phyloP scores from a whole-genome alignment of 2,797 vertebrate species.

The Aeoliscus strigatus region DNA sequence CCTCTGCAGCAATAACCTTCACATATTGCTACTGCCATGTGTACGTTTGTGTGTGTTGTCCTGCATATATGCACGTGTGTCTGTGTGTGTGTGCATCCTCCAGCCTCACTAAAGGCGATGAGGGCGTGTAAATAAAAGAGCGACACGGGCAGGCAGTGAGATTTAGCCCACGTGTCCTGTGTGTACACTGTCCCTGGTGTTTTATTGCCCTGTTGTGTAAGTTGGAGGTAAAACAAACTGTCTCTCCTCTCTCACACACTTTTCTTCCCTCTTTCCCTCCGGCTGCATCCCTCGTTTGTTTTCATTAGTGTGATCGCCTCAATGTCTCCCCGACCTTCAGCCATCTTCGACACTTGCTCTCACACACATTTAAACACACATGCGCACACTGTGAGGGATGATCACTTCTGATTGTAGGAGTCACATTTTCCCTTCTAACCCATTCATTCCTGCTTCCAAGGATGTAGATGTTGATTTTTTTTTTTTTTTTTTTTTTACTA shows the following conservation, averaged over 20 bases:
- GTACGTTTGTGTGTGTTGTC: constrained; percentile 32
- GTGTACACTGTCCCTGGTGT: constrained; percentile 52
- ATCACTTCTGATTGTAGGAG: constrained; percentile 57
- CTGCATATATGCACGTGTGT: constrained; percentile 8
- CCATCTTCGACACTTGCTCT: constrained; percentile 44
- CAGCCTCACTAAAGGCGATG: constrained; percentile 53
- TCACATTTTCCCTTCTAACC: constrained; percentile 45
- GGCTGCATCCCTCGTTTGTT: constrained; percentile 75
- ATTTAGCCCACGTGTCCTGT: constrained; percentile 35
- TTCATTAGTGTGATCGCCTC: constrained; percentile 81
- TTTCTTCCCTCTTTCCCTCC: constrained; percentile 34
- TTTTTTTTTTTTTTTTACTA: background rate
- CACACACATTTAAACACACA: constrained; percentile 6
- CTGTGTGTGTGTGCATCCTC: constrained; percentile 13
- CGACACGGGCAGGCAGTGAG: constrained; percentile 43
- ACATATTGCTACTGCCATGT: constrained; percentile 60
- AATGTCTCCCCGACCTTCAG: constrained; percentile 78
- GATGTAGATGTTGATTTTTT: constrained; percentile 10
- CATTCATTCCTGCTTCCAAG: constrained; percentile 10
- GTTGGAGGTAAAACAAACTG: constrained; percentile 44
- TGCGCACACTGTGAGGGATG: constrained; percentile 27
- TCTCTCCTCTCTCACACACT: constrained; percentile 13
- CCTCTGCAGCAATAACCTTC: constrained; percentile 69
- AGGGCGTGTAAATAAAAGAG: constrained; percentile 66
- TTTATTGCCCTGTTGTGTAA: constrained; percentile 59